Conservation (phyloP, 2,113 vertebrate genomes). For the Coryphaenoides rupestris region DNA sequence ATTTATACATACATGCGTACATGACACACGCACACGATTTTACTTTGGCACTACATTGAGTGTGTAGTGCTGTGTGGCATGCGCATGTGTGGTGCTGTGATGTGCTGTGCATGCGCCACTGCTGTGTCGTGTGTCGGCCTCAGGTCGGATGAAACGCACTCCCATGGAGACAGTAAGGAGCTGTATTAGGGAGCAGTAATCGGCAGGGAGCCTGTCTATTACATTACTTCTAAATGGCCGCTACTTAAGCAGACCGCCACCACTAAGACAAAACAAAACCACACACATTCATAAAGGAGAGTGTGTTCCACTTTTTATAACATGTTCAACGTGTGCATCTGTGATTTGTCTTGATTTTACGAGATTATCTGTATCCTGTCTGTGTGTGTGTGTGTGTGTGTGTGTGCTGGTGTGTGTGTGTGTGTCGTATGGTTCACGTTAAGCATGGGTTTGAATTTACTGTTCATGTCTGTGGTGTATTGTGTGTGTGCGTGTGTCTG, state of each 20-base stretch:
- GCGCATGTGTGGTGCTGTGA: slow-evolving; percentile 18
- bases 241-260: slow-evolving; percentile 59
- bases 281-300: too few species aligned
- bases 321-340: not conserved
- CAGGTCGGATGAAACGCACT: slow-evolving; percentile 53
- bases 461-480: not conserved
- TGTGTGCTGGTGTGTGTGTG: not conserved
- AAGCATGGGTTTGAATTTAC: too few species aligned
- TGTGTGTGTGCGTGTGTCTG: too few species aligned
- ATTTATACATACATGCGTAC: not conserved
- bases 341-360: not conserved
- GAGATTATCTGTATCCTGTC: not conserved
- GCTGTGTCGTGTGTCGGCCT: slow-evolving; percentile 30
- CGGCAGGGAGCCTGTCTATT: slow-evolving; percentile 62
- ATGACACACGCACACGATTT: not conserved
- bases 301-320: too few species aligned
- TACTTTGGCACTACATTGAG: not conserved
- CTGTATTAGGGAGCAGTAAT: slow-evolving; percentile 65
- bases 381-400: not conserved
- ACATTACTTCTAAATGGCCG: slow-evolving; percentile 59
- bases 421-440: not conserved
- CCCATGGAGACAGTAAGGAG: slow-evolving; percentile 52
- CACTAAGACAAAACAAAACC: not conserved
- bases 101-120: not conserved
- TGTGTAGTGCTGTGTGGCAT: slow-evolving; percentile 26